Base-by-base conservation (phyloP, 2,888 invertebrate species). In the Caenorhabditis afra region DNA sequence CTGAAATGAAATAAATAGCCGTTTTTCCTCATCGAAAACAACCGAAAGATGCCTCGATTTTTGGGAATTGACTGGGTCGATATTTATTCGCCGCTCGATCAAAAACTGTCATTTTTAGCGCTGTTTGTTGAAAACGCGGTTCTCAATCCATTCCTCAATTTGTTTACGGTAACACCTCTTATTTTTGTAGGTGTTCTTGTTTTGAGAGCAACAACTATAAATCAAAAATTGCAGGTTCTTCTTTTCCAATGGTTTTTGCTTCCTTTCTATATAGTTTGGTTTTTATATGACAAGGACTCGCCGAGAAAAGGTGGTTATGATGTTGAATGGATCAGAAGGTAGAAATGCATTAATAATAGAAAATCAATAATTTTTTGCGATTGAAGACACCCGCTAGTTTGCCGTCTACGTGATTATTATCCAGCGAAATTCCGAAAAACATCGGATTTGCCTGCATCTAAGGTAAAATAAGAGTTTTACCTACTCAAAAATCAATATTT, bases 321-420 rank as follows among this genome's bases (percentile, higher is more conserved):
- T 11, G 37, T 37, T 16, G 18, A 45, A 20, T 67, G 57, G 67
- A 18, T 47, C n/a, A 16, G 39, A 41, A 62, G 62, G 62, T 62
- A n/a, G n/a, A n/a, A n/a, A n/a, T n/a, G n/a, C n/a, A n/a, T n/a
- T n/a, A n/a, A n/a, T n/a, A n/a, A n/a, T n/a, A n/a, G n/a, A n/a
- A n/a, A n/a, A n/a, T n/a, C n/a, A n/a, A n/a, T n/a, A n/a, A n/a
- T n/a, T n/a, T n/a, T n/a, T n/a, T n/a, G n/a, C n/a, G n/a, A n/a
- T n/a, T n/a, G n/a, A n/a, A 29, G 29, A 7, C 29, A 52, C 16
- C 16, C 16, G 16, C 47, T 65, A 52, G 65, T 65, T 53, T 44
- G 53, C 39, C 18, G 29, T 29, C 3, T 29, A 5, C 29, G 29
- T 29, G 53, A 65, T 7, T 65, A 65, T 22, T 65, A 37, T 18